These are phyloP conservation scores for Achroia grisella DNA, from an alignment of 1,140 invertebrate species.

Conservation along the genomic window DNA sequence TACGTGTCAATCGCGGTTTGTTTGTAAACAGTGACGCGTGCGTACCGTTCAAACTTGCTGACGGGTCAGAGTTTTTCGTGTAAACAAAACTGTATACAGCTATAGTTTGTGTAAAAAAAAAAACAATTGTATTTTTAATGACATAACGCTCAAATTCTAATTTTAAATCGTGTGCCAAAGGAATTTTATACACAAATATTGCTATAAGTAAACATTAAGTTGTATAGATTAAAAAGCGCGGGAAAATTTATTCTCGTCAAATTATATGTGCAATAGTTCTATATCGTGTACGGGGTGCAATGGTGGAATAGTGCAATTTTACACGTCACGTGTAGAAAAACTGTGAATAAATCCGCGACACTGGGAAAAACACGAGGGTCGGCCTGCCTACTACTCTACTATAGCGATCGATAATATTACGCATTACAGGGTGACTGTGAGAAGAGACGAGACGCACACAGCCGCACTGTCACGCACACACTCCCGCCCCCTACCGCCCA, in stretches of 20 bases:
- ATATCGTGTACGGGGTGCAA: conserved; percentile 34
- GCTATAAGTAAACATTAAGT: conserved; percentile 3
- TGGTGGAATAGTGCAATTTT: neutral
- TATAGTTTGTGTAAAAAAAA: too few species aligned
- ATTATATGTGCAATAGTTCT: conserved; percentile 3
- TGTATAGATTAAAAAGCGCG: neutral
- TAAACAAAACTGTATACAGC: neutral
- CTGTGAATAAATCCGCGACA: conserved; percentile 14
- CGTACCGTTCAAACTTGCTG: conserved; percentile 2
- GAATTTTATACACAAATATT: conserved; percentile 13
- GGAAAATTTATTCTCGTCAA: neutral
- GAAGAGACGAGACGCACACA: conserved; percentile 43
- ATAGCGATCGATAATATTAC: conserved; percentile 71
- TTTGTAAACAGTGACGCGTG: conserved; percentile 66
- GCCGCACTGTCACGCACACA: conserved; percentile 46
- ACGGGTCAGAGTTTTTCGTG: neutral
- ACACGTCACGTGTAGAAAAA: conserved; percentile 21
- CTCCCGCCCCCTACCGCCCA: conserved; percentile 28
- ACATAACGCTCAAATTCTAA: conserved; percentile 4
- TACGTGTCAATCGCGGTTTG: conserved; percentile 33
- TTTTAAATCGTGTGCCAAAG: conserved; percentile 28
- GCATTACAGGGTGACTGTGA: conserved; percentile 50
- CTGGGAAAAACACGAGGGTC: conserved; percentile 26
- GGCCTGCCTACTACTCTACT: conserved; percentile 35
- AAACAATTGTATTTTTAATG: too few species aligned